These are phyloP conservation scores for Nebria brevicollis DNA, from an alignment of 2,888 invertebrate genomes.

Conservation along the genomic window DNA sequence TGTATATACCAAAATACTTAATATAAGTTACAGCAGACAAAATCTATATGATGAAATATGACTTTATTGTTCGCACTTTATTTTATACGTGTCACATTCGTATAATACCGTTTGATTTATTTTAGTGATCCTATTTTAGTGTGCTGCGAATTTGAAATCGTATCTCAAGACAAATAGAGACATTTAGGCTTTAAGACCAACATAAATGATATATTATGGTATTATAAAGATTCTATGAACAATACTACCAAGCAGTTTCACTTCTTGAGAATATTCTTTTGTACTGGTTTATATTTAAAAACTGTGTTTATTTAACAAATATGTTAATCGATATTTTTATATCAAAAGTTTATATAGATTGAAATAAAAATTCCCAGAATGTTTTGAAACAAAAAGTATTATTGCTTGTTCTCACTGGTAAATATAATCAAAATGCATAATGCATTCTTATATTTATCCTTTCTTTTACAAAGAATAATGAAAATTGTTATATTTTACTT, in stretches of 20 bases:
- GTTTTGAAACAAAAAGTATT: no score
- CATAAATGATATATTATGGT: slow-evolving; percentile 8
- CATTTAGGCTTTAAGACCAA: neutral
- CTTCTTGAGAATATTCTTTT: neutral
- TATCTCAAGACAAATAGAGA: slow-evolving; percentile 6
- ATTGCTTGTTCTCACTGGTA: no score
- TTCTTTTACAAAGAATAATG: no score
- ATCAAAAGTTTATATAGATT: neutral
- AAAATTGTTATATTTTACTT: no score
- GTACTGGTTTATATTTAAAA: neutral
- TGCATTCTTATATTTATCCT: no score
- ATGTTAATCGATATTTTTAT: neutral
- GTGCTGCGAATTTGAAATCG: slow-evolving; percentile 17
- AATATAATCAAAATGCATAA: no score
- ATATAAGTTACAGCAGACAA: neutral
- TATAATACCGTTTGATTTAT: slow-evolving; percentile 16
- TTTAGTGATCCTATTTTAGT: slow-evolving; percentile 23
- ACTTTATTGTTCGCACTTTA: neutral
- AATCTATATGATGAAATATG: slow-evolving; percentile 8
- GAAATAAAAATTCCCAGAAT: no score
- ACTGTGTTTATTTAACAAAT: neutral
- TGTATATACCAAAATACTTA: neutral
- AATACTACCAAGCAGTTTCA: neutral
- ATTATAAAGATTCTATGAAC: neutral
- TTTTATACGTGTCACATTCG: slow-evolving; percentile 9